phyloP scores from a whole-genome alignment of 1,140 invertebrate species.

The Stegodyphus mimosarum region DNA sequence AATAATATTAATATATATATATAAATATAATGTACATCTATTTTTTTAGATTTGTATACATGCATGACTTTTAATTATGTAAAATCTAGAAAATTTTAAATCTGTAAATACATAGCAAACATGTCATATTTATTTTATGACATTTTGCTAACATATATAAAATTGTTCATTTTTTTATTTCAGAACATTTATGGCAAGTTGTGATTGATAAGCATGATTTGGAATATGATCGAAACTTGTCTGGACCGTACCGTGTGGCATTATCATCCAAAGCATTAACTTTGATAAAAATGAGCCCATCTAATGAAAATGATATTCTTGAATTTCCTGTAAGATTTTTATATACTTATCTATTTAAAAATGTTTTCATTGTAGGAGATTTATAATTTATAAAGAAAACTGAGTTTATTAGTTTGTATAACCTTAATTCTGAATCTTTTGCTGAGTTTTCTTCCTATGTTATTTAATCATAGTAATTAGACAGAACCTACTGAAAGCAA shows the following conservation, averaged over 20 bases:
- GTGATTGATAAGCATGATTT: conserved; percentile 85
- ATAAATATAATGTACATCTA: no score
- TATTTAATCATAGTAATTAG: no score
- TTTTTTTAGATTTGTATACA: background rate
- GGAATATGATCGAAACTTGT: conserved; percentile 76
- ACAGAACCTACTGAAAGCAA: no score
- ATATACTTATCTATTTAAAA: background rate
- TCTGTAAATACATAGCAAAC: background rate
- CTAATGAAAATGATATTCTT: conserved; percentile 71
- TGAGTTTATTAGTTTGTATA: no score
- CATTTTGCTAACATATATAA: background rate
- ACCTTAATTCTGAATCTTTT: no score
- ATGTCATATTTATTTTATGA: conserved; percentile 6
- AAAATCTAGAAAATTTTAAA: background rate
- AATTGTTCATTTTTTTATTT: conserved; percentile 21
- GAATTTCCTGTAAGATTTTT: conserved; percentile 73
- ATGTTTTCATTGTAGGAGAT: no score
- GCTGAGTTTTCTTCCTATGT: no score
- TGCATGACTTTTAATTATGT: background rate
- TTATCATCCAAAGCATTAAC: conserved; percentile 84
- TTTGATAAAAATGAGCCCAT: conserved; percentile 77
- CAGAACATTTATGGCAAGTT: conserved; percentile 95
- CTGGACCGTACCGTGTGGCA: conserved; percentile 87
- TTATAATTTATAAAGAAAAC: no score
- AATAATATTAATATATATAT: no score